Base-by-base conservation (phyloP, 2,888 invertebrate genomes). In the Drosophila falleni region DNA sequence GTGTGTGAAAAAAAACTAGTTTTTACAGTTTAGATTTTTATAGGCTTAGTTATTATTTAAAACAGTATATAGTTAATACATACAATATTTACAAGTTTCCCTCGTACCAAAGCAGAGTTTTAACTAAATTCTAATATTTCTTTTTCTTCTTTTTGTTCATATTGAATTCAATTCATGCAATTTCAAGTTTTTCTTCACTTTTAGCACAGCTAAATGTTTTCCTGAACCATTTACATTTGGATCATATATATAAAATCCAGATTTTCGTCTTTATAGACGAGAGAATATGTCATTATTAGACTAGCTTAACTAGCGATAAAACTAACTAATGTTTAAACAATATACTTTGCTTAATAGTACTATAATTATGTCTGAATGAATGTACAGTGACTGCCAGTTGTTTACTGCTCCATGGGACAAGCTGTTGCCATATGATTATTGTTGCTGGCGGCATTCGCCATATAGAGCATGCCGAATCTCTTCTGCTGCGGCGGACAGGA, bases 401-500 rank as follows among this genome's bases (percentile, higher is more conserved):
- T 13, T 66, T 90, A 90, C 65, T 91, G 91, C 55, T 92, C 92
- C 92, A 92, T 92, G 23, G 91, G 87, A 55, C 89, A 91, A 10
- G 80, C 63, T 44, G 86, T 85, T 11, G 79, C 53, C 74, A 84
- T 61, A 26, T 81, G 63, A 47, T 87, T 87, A 23, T 68, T 74
- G 15, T 74, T 77, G 35, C 56, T 63, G 23, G 46, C 15, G 8
- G 16, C 56, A 8, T 26, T 49, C 29, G 68, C 72, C 67, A 87
- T 69, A 26, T 81, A 75, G 49, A 75, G 78, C 74, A 87, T 77
- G 0, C 85, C 85, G 13, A 78, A 81, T 3, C 79, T 71, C 58
- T 91, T 91, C 55, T 90, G 91, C 13, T 91, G 91, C 9, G 91
- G 91, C 6, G 91, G 90, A 62, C 87, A 89, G 26, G 81, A 29